phyloP scores from a whole-genome alignment of 2,113 vertebrate species.

The Coracopsis vasa region DNA sequence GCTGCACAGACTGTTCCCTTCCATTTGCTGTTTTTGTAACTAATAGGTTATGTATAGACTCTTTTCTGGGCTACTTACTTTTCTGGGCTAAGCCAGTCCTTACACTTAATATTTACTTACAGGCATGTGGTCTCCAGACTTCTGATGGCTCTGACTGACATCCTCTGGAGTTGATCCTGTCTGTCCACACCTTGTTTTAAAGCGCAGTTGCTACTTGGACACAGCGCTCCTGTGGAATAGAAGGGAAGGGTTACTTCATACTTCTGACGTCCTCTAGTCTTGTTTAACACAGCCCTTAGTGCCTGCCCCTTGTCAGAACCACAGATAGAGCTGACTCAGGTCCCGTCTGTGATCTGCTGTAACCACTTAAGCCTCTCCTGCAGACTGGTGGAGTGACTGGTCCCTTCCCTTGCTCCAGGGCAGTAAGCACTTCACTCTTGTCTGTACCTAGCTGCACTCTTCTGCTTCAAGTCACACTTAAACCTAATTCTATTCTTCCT shows the following conservation, averaged over 20 bases:
- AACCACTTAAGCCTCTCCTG: not conserved
- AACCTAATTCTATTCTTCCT: not conserved
- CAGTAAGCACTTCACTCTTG: not conserved
- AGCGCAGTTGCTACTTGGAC: not conserved
- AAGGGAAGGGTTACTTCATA: not conserved
- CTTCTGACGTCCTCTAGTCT: not conserved
- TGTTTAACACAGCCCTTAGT: not conserved
- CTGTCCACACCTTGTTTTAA: not conserved
- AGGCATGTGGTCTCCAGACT: not conserved
- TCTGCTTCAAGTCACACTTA: not conserved
- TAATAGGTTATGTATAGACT: not conserved
- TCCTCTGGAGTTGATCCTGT: not conserved
- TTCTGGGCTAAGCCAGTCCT: not conserved
- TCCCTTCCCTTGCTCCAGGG: no score
- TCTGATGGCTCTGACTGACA: not conserved
- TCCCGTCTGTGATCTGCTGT: not conserved
- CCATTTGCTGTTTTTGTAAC: not conserved
- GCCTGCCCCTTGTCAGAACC: not conserved
- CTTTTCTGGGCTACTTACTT: not conserved
- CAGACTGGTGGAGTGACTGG: accelerated
- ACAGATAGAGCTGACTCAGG: not conserved
- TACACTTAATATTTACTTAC: not conserved
- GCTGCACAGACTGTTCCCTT: not conserved
- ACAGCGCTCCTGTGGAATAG: not conserved
- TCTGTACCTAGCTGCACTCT: not conserved